A percentile compares a stretch with the other conserved stretches of the same genome.
phyloP scores from a whole-genome alignment of 2,797 vertebrate genomes.

The Diplodus puntazzo region DNA sequence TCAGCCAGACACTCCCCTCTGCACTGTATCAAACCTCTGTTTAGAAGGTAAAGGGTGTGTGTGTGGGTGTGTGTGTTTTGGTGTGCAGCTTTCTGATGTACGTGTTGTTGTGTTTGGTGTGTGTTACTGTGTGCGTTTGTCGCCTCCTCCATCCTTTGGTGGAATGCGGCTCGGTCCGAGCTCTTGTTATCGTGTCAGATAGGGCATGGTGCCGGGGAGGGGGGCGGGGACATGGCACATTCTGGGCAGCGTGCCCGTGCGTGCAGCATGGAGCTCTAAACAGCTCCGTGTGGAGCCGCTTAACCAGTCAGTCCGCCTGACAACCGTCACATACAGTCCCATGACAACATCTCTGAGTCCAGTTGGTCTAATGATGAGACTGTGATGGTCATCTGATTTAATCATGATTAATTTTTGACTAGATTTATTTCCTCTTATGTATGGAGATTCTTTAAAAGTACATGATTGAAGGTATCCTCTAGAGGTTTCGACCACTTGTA shows the following conservation, averaged over 20 bases:
- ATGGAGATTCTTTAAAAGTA: not conserved
- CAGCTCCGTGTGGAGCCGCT: slow-evolving; percentile 46
- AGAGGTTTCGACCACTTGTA: not conserved
- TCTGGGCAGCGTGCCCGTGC: slow-evolving; percentile 78
- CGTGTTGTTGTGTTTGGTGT: slow-evolving; percentile 33
- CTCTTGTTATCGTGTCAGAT: slow-evolving; percentile 79
- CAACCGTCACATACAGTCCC: slow-evolving; percentile 35
- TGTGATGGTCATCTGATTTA: slow-evolving; percentile 6
- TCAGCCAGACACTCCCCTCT: slow-evolving; percentile 56
- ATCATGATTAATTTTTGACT: slow-evolving; percentile 1
- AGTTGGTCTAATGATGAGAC: slow-evolving; percentile 22
- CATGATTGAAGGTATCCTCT: not conserved
- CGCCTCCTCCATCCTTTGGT: slow-evolving; percentile 55
- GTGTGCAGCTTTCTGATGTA: slow-evolving; percentile 35
- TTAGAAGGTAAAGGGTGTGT: slow-evolving; percentile 37
- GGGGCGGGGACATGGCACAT: slow-evolving; percentile 64
- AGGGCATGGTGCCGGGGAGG: slow-evolving; percentile 61
- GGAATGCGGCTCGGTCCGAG: slow-evolving; percentile 70
- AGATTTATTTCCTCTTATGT: not conserved
- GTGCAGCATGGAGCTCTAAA: slow-evolving; percentile 49
- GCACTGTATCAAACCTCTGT: slow-evolving; percentile 43
- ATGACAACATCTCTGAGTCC: slow-evolving; percentile 34
- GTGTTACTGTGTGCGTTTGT: slow-evolving; percentile 29
- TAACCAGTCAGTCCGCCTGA: slow-evolving; percentile 42
- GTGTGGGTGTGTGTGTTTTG: slow-evolving; percentile 27